Conservation (phyloP, 2,888 invertebrate genomes). For the Neoascia interrupta region DNA sequence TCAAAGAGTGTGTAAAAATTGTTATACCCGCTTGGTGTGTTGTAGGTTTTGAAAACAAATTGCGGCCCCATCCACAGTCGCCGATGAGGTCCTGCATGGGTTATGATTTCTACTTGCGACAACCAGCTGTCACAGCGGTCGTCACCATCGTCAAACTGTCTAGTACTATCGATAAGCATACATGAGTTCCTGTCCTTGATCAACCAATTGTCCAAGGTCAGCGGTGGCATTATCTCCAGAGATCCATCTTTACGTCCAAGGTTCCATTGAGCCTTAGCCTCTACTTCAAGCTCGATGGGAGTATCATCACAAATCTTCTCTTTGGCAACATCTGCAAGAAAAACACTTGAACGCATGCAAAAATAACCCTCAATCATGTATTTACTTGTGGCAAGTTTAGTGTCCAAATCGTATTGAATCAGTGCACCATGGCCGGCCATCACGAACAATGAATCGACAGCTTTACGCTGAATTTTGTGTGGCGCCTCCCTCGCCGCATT, state of each 20-base stretch:
- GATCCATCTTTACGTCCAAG: slow-evolving; percentile 82
- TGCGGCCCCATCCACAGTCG: slow-evolving; percentile 99
- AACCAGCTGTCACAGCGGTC: slow-evolving; percentile 92
- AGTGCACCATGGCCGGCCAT: slow-evolving; percentile 93
- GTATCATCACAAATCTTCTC: slow-evolving; percentile 93
- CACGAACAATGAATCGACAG: slow-evolving; percentile 92
- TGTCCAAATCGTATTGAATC: slow-evolving; percentile 93
- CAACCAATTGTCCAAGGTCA: slow-evolving; percentile 86
- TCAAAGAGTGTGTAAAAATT: too few species aligned
- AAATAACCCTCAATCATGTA: too few species aligned
- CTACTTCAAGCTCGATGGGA: slow-evolving; percentile 90
- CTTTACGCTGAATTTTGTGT: slow-evolving; percentile 81
- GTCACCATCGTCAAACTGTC: slow-evolving; percentile 76
- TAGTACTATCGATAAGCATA: slow-evolving; percentile 75
- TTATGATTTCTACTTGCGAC: slow-evolving; percentile 97
- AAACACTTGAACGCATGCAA: too few species aligned
- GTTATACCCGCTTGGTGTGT: slow-evolving; percentile 88
- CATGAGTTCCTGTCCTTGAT: slow-evolving; percentile 79
- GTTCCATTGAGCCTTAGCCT: slow-evolving; percentile 94
- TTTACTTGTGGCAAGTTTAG: slow-evolving; percentile 82
- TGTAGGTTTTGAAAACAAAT: slow-evolving; percentile 97
- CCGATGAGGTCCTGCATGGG: slow-evolving; percentile 97
- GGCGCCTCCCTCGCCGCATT: slow-evolving; percentile 79
- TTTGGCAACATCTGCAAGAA: slow-evolving; percentile 84
- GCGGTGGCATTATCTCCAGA: slow-evolving; percentile 87